phyloP scores from a whole-genome alignment of 1,140 invertebrate genomes.

The Ericerus pela region DNA sequence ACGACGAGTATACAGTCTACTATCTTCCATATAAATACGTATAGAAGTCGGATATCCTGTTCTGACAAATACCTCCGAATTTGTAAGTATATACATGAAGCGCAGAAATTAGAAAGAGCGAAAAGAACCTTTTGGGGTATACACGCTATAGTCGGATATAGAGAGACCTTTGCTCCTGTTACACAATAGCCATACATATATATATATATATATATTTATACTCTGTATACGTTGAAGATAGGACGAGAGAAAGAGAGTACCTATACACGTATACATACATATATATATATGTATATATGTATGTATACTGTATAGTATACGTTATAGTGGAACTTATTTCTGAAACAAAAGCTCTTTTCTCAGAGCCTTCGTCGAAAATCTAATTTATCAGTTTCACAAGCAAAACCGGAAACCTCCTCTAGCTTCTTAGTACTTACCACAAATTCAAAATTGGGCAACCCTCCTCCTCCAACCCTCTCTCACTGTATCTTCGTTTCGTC shows the following conservation, averaged over 20 bases:
- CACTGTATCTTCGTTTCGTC: too few species aligned
- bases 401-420: slow-evolving; percentile 11
- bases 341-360: slow-evolving; percentile 11
- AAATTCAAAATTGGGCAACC: slow-evolving; percentile 9
- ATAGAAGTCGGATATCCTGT: slow-evolving; percentile 11
- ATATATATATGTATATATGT: too few species aligned
- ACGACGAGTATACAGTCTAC: too few species aligned
- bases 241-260: too few species aligned
- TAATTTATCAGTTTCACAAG: slow-evolving; percentile 12
- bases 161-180: slow-evolving; percentile 5
- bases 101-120: slow-evolving; percentile 8
- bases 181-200: too few species aligned
- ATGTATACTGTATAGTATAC: background rate
- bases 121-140: slow-evolving; percentile 12
- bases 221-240: too few species aligned
- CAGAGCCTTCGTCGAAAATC: slow-evolving; percentile 10
- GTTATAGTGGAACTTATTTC: slow-evolving; percentile 5
- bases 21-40: slow-evolving; percentile 7
- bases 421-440: slow-evolving; percentile 11
- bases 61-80: slow-evolving; percentile 11
- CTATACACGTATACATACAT: too few species aligned
- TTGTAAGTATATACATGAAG: slow-evolving; percentile 11
- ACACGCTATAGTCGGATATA: too few species aligned
- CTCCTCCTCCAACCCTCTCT: background rate
- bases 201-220: too few species aligned